Evolutionary conservation across 1,140 invertebrate genomes (phyloP), one percentile per base, ranked within the genome.

Genomic region (Drosophila micromelanica): DNA sequence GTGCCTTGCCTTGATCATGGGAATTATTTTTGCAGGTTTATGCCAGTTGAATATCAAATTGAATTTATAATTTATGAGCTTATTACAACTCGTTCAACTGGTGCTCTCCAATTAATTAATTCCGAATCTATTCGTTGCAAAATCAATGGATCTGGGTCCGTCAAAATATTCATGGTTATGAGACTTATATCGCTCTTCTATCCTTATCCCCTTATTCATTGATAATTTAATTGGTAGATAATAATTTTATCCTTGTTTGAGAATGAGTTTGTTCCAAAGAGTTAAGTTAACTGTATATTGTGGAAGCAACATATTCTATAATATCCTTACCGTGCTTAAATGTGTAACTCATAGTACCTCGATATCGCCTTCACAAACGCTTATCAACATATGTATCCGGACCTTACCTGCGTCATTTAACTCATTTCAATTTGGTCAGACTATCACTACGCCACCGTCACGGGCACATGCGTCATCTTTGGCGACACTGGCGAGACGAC

Each of bases 1-100:
- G 80, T 77, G 65, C 49, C 42, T 52, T 52, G 48, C 32, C 55
- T 45, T 76, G 77, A 63, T 71, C 81, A 85, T 85, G 81, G 81
- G 81, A 85, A 85, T 86, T 85, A 86, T 85, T 85, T 85, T 62
- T 78, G 81, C 81, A 85, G 65, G 69, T 62, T 61, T 74, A 86
- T 85, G 81, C 81, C 77, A 56, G 3, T 62, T 68, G 81, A 85
- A 85, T 85, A 86, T 86, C 81, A 85, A 86, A 54, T 51, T 75
- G 48, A 55, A 85, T 80, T 85, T 80, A 85, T 85, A 85, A 85
- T 80, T 77, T 86, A 86, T 75, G 56, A 79, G 77, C 76, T 74
- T 85, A 85, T 86, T 86, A 85, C 69, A 85, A 86, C 60, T 86
- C 73, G 73, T 64, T 78, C 77, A 74, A 20, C 40, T 61, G 40